Base-by-base conservation (phyloP, 2,113 vertebrate genomes). In the Hystrix cristata region DNA sequence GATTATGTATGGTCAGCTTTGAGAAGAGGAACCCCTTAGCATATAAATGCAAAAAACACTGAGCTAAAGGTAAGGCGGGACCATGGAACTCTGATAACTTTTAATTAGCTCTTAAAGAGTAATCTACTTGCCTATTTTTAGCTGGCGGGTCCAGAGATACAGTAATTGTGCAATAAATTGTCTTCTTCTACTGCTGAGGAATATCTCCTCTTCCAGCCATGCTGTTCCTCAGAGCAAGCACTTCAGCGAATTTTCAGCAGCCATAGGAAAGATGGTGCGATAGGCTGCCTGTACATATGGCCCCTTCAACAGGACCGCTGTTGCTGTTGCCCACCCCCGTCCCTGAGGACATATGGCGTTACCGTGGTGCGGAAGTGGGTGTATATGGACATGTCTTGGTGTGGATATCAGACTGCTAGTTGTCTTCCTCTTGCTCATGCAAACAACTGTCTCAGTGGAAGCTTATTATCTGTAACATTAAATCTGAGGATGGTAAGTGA, bases 321-420 rank as follows among this genome's bases (percentile, higher is more conserved):
- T 97, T 92, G 46, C 92, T 93, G 31, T 93, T 78, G 88, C 53
- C 96, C 95, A 79, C 97, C 94, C 96, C 96, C 96, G 29, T 92
- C 81, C 19, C 90, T 95, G 65, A 76, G 29, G 92, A 95, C 97
- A 98, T 97, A 97, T 96, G 97, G 96, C 3, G 0, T 87, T 78
- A 53, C 91, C 95, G 95, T 27, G 57, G 71, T 90, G 92, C 46
- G 64, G 95, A 95, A 95, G 59, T 11, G 46, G 93, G 86, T 95
- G 76, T 85, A 62, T 96, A 53, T 72, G 94, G 94, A 90, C 94
- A 43, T 72, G 84, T 94, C 87, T 96, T 15, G 0, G 34, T 84
- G 94, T 74, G 80, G 69, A 85, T 59, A 74, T 55, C 51, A 94
- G 87, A 60, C 64, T 90, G 51, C 80, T 96, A 64, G 19, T 87